Conservation (phyloP, 2,113 vertebrate species). For the Danionella cerebrum region DNA sequence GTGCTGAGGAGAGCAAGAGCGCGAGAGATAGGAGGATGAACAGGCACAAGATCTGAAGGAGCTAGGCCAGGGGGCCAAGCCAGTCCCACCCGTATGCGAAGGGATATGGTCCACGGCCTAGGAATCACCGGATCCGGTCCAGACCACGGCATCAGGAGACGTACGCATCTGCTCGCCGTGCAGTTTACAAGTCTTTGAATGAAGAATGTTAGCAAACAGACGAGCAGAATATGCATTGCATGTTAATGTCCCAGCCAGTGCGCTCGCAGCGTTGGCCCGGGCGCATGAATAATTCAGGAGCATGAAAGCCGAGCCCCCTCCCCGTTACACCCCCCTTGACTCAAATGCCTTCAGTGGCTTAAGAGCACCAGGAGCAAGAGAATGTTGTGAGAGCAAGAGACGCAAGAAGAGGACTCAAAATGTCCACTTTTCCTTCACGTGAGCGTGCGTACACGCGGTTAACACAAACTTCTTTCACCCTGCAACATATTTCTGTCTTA, state of each 20-base stretch:
- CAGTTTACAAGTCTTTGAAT: slow-evolving; percentile 91
- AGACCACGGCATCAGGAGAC: slow-evolving; percentile 75
- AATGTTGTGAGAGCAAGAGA: slow-evolving; percentile 10
- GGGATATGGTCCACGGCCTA: no score
- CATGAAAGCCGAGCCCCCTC: slow-evolving; percentile 55
- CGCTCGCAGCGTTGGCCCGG: slow-evolving; percentile 68
- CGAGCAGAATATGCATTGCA: slow-evolving; percentile 80
- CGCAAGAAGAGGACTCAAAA: slow-evolving; percentile 43
- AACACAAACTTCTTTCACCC: slow-evolving; percentile 45
- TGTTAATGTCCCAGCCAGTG: slow-evolving; percentile 78
- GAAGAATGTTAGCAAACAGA: slow-evolving; percentile 93
- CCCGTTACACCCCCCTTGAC: slow-evolving; percentile 45
- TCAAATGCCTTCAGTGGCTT: slow-evolving; percentile 70
- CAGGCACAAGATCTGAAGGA: slow-evolving; percentile 56
- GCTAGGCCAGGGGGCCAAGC: slow-evolving; percentile 47
- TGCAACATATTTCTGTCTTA: slow-evolving; percentile 44
- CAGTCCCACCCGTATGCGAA: no score
- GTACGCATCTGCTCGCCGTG: slow-evolving; percentile 80
- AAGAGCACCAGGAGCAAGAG: slow-evolving; percentile 44
- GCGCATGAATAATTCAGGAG: slow-evolving; percentile 87
- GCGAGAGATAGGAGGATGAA: slow-evolving; percentile 52
- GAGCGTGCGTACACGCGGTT: slow-evolving; percentile 7
- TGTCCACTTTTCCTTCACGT: slow-evolving; percentile 39
- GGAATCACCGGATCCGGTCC: slow-evolving; percentile 67
- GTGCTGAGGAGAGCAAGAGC: slow-evolving; percentile 54